Conservation (phyloP, 2,113 vertebrate species). For the Paratilapia polleni region DNA sequence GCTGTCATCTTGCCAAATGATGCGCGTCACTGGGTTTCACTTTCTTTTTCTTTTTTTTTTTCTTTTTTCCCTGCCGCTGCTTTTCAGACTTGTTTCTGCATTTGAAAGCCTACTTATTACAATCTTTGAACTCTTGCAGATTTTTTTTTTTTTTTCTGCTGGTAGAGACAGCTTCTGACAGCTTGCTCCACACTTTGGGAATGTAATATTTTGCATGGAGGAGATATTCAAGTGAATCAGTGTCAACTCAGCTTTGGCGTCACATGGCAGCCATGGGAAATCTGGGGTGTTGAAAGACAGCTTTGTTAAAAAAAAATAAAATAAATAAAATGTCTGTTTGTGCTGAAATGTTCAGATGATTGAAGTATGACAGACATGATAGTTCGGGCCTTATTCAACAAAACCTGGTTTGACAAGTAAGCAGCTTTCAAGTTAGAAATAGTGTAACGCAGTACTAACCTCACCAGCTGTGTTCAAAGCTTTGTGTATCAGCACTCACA, state of each 20-base stretch:
- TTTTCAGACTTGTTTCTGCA: slow-evolving; percentile 52
- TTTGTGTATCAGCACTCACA: background rate
- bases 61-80: slow-evolving; percentile 16
- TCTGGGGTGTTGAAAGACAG: background rate
- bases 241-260: slow-evolving; percentile 34
- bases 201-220: slow-evolving; percentile 25
- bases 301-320: slow-evolving; percentile 14
- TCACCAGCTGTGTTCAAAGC: background rate
- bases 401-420: background rate
- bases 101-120: slow-evolving; percentile 58
- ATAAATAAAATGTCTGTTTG: background rate
- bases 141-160: background rate
- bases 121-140: slow-evolving; percentile 52
- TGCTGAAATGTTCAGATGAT: background rate
- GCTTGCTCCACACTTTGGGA: slow-evolving; percentile 47
- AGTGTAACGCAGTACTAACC: background rate
- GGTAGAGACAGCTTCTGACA: slow-evolving; percentile 42
- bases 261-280: slow-evolving; percentile 9
- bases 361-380: background rate
- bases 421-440: background rate
- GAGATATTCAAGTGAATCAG: slow-evolving; percentile 27
- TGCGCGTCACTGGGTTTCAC: slow-evolving; percentile 52
- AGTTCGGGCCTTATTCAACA: background rate
- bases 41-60: slow-evolving; percentile 12
- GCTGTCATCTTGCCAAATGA: slow-evolving; percentile 69